phyloP scores from a whole-genome alignment of 2,888 invertebrate genomes.

The Oxyteleia sp. region DNA sequence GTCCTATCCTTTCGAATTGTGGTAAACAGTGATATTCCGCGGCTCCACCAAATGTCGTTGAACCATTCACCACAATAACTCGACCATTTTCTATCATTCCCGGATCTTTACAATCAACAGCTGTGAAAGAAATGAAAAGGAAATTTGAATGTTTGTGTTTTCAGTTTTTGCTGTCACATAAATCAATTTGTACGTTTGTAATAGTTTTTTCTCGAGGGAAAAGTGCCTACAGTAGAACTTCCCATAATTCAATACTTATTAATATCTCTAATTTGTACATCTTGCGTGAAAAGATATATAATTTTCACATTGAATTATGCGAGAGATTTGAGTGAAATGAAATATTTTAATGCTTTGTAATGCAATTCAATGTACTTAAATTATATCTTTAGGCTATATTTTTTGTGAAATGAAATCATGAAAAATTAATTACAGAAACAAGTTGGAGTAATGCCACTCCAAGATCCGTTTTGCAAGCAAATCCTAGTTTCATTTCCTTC shows the following conservation, averaged over 20 bases:
- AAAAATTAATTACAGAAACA: slow-evolving; percentile 94
- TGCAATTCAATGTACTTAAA: no score
- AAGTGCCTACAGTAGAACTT: no score
- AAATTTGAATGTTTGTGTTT: neutral
- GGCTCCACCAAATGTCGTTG: slow-evolving; percentile 94
- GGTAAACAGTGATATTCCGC: slow-evolving; percentile 97
- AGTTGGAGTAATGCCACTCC: slow-evolving; percentile 93
- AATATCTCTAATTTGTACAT: no score
- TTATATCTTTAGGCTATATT: no score
- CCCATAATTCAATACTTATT: no score
- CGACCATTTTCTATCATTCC: slow-evolving; percentile 94
- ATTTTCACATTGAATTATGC: no score
- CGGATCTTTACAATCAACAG: slow-evolving; percentile 95
- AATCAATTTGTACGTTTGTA: neutral
- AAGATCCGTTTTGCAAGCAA: slow-evolving; percentile 93
- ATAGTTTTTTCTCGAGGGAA: neutral
- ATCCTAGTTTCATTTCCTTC: slow-evolving; percentile 93
- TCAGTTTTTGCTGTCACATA: neutral
- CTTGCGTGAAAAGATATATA: no score
- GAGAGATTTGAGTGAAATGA: no score
- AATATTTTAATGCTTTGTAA: no score
- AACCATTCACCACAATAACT: slow-evolving; percentile 94
- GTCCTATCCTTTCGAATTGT: slow-evolving; percentile 93
- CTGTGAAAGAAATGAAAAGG: slow-evolving; percentile 88
- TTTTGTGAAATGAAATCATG: no score